A percentile compares a stretch with the other conserved stretches of the same genome.
phyloP scores from a whole-genome alignment of 2,113 vertebrate species.

The Alectura lathami region DNA sequence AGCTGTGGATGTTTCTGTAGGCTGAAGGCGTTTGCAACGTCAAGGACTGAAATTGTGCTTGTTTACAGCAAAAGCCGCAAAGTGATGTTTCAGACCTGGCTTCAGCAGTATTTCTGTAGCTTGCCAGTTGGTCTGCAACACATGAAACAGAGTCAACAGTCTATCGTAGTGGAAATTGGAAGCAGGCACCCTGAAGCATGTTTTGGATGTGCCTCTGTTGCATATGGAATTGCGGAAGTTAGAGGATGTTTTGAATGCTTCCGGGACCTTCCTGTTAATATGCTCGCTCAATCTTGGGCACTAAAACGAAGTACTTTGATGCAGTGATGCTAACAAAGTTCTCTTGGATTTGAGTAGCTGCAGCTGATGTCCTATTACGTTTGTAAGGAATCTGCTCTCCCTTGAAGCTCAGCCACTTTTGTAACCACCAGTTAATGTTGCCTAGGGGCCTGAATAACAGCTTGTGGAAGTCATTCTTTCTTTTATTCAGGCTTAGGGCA shows the following conservation, averaged over 20 bases:
- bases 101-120: neutral
- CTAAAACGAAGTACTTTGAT: neutral
- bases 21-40: neutral
- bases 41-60: neutral
- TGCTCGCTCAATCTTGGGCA: neutral
- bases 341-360: neutral
- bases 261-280: neutral
- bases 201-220: neutral
- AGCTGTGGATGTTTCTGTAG: neutral
- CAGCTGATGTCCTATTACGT: neutral
- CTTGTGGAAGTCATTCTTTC: neutral
- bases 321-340: neutral
- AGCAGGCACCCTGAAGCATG: constrained; percentile 24
- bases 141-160: neutral
- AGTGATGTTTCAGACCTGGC: neutral
- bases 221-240: neutral
- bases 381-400: neutral
- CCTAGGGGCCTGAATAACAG: neutral
- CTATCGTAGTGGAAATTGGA: constrained; percentile 12
- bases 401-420: neutral
- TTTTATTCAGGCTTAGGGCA: neutral
- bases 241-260: neutral
- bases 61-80: neutral
- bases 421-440: neutral
- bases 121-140: neutral